Evolutionary conservation across 2,113 vertebrate genomes (phyloP), one percentile per base, ranked within the genome.

Genomic region (Rhineura floridana): DNA sequence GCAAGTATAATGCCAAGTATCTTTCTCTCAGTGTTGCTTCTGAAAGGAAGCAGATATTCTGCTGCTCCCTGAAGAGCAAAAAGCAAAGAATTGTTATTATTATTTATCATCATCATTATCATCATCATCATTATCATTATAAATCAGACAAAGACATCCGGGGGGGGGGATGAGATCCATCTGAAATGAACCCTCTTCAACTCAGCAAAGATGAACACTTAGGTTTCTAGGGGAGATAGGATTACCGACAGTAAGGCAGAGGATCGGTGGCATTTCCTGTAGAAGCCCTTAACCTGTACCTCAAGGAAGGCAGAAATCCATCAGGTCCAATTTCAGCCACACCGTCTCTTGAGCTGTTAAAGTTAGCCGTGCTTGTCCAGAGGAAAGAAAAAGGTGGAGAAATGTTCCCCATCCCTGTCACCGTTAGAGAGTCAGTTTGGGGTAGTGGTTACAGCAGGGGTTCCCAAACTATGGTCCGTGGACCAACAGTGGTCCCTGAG

Each of bases 1-100:
- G 92, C 91, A 80, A 21, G 78, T 63, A 69, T 85, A 55, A 87
- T 86, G 81, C 8, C 84, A 81, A 85, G 76, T 70, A 46, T 46
- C 84, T 80, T 85, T 87, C 36, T 84, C 30, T 79, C 70, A n/a
- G 55, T 46, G 50, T 85, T 69, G 72, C 25, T 83, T 63, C 63
- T 87, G 0, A 0, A 15, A 69, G 15, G 9, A 39, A 78, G 82
- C 65, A 78, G 48, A 55, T 75, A 81, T 86, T 77, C 48, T 0
- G 59, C 84, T 65, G 33, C 84, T 77, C 88, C 84, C 72, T 81
- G 9, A 36, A 84, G 93, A 81, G 52, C 84, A 42, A 88, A 33
- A 69, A 85, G 69, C 85, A 59, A 81, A 89, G 76, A 44, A 46
- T 36, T 11, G 33, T 15, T 28, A 1, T 81, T 0, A 0, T 70